A percentile compares a stretch with the other conserved stretches of the same genome.
phyloP scores from a whole-genome alignment of 2,113 vertebrate genomes.

The Nanorana parkeri region DNA sequence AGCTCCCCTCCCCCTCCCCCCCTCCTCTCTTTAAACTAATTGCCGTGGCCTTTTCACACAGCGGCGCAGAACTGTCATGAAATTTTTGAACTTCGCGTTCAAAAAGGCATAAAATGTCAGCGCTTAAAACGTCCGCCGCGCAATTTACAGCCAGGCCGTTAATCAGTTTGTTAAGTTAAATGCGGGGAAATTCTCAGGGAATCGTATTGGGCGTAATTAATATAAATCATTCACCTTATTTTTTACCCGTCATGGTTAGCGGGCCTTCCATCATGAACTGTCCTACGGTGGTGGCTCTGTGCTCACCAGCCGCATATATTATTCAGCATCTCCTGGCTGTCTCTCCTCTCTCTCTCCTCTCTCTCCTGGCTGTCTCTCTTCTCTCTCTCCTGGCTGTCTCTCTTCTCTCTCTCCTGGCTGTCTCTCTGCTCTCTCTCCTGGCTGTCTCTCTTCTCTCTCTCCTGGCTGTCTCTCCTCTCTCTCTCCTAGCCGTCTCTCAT shows the following conservation, averaged over 20 bases:
- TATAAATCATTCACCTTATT: neutral
- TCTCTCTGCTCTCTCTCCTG: too few relatives aligned
- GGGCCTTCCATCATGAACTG: neutral
- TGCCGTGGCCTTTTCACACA: slow-evolving; percentile 59
- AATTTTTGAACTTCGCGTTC: slow-evolving; percentile 56
- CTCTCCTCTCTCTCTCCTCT: too few relatives aligned
- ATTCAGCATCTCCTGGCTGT: too few relatives aligned
- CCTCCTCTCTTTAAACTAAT: slow-evolving; percentile 57
- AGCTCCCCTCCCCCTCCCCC: neutral
- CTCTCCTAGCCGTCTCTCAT: too few relatives aligned
- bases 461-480: too few relatives aligned
- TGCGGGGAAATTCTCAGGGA: neutral
- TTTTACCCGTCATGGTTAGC: neutral
- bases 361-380: too few relatives aligned
- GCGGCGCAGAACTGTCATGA: slow-evolving; percentile 55
- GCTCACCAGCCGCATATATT: too few relatives aligned
- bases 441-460: too few relatives aligned
- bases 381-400: too few relatives aligned
- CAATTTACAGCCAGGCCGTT: slow-evolving; percentile 48
- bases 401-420: too few relatives aligned
- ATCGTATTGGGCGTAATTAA: neutral
- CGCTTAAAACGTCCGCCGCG: slow-evolving; percentile 54
- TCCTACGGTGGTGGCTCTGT: neutral
- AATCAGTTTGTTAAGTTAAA: slow-evolving; percentile 31
- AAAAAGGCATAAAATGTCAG: slow-evolving; percentile 53